phyloP scores from a whole-genome alignment of 1,140 invertebrate species.

The Cepaea nemoralis region DNA sequence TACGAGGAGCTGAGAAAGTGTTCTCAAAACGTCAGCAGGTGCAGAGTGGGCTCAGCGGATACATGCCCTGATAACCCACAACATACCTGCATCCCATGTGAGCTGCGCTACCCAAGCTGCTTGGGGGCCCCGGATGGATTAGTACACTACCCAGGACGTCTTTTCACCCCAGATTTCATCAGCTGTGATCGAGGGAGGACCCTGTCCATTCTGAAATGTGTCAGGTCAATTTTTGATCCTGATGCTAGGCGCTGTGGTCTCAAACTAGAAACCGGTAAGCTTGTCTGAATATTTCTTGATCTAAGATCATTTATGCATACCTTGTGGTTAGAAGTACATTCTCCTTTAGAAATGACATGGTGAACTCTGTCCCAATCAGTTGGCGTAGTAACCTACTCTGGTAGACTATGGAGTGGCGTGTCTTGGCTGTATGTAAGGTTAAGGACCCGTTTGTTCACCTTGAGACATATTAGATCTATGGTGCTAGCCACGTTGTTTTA shows the following conservation, averaged over 20 bases:
- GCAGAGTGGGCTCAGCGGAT: background rate
- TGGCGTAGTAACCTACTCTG: too few species aligned
- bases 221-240: slow-evolving; percentile 52
- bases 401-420: too few species aligned
- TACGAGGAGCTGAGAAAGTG: slow-evolving; percentile 36
- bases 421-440: too few species aligned
- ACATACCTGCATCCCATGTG: slow-evolving; percentile 49
- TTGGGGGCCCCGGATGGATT: slow-evolving; percentile 47
- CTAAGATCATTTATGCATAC: too few species aligned
- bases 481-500: too few species aligned
- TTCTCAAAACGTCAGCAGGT: background rate
- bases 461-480: too few species aligned
- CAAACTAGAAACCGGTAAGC: slow-evolving; percentile 49
- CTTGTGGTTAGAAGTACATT: too few species aligned
- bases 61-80: slow-evolving; percentile 32
- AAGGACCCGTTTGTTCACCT: too few species aligned
- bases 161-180: slow-evolving; percentile 49
- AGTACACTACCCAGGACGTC: slow-evolving; percentile 46
- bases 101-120: slow-evolving; percentile 54
- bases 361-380: too few species aligned
- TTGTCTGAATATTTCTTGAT: too few species aligned
- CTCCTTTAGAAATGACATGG: too few species aligned
- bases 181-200: slow-evolving; percentile 52
- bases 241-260: slow-evolving; percentile 48
- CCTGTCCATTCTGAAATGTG: slow-evolving; percentile 50